phyloP scores from a whole-genome alignment of 1,140 invertebrate species.

The Listronotus oregonensis region DNA sequence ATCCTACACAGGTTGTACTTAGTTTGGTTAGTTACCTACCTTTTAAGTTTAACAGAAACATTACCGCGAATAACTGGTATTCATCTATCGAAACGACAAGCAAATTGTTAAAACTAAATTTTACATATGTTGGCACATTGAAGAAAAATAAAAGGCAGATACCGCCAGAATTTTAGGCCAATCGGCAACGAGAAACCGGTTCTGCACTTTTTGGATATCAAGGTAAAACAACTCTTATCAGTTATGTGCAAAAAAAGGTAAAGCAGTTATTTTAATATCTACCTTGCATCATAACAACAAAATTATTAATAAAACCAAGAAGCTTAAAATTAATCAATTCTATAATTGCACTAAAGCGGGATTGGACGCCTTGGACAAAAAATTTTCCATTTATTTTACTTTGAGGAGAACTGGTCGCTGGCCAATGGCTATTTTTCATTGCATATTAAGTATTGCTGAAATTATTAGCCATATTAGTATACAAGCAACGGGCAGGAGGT shows the following conservation, averaged over 20 bases:
- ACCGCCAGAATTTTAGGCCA: conserved; percentile 41
- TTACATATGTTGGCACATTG: conserved; percentile 50
- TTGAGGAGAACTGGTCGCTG: too few species aligned
- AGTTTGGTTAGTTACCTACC: too few species aligned
- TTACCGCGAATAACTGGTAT: conserved; percentile 57
- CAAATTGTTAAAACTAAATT: conserved; percentile 30
- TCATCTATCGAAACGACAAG: conserved; percentile 41
- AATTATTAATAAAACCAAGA: too few species aligned
- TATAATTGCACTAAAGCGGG: too few species aligned
- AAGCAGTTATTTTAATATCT: conserved; percentile 45
- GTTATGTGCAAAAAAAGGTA: conserved; percentile 42
- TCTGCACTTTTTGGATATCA: conserved; percentile 27
- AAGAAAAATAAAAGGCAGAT: conserved; percentile 51
- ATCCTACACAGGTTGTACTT: too few species aligned
- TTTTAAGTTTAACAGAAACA: conserved; percentile 50
- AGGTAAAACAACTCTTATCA: conserved; percentile 5
- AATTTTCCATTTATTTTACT: too few species aligned
- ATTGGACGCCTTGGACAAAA: too few species aligned
- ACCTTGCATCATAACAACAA: conserved; percentile 42
- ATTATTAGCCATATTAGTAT: too few species aligned
- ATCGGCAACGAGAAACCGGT: conserved; percentile 24
- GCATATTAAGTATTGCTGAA: too few species aligned
- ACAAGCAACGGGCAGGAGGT: too few species aligned
- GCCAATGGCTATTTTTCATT: too few species aligned
- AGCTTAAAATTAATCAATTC: too few species aligned